Conservation (phyloP, 2,797 vertebrate species). For the Clangula hyemalis region DNA sequence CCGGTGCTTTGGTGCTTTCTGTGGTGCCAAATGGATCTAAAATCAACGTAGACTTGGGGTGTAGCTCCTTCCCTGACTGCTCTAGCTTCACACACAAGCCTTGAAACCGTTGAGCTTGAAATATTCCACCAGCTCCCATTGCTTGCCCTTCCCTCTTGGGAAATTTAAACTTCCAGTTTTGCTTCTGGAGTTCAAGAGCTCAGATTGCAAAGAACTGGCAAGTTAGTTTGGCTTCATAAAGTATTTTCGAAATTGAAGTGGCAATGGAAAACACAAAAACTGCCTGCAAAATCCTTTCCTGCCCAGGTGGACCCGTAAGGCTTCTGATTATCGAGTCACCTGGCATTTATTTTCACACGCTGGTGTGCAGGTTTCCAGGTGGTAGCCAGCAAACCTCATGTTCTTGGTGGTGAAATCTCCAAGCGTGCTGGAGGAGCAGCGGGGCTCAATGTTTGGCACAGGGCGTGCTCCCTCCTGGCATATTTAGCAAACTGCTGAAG, state of each 20-base stretch:
- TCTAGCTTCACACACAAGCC: not conserved
- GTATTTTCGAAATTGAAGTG: not conserved
- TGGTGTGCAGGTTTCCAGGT: not conserved
- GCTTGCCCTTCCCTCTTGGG: not conserved
- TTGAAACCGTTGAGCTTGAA: not conserved
- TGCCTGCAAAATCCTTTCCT: not conserved
- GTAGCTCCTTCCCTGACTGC: not conserved
- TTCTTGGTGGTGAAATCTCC: not conserved
- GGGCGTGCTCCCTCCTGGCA: not conserved
- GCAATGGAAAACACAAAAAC: not conserved
- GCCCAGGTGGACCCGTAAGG: not conserved
- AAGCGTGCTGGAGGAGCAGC: not conserved
- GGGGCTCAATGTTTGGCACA: too few relatives aligned
- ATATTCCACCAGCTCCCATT: not conserved
- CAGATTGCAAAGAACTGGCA: not conserved
- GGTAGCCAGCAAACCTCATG: not conserved
- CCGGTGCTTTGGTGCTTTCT: not conserved
- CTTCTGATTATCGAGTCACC: not conserved
- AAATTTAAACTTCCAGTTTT: not conserved
- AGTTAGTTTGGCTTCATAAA: not conserved
- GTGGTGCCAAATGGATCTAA: not conserved
- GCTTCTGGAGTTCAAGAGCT: not conserved
- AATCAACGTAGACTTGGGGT: not conserved
- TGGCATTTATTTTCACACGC: not conserved
- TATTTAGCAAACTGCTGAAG: too few relatives aligned